Base-by-base conservation (phyloP, 2,888 invertebrate genomes). In the Podabrus alpinus region DNA sequence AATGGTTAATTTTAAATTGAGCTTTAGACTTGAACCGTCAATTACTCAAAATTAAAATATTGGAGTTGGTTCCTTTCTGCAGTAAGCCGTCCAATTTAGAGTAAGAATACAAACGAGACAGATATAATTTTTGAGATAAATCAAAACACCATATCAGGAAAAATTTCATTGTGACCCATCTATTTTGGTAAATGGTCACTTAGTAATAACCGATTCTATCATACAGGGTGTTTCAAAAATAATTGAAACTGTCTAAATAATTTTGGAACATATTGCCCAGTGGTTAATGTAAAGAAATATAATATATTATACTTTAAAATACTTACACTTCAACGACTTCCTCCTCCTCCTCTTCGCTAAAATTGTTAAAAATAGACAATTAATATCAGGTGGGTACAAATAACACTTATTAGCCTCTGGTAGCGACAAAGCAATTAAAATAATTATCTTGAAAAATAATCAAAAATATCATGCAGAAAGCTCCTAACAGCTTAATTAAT, bases 301-400 rank as follows among this genome's bases (percentile, higher is more conserved):
- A 79, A 77, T 76, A 64, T 64, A 64, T 25, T 19, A 64, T n/a
- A n/a, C 19, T 10, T 17, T 62, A 73, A 72, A 76, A 86, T 83
- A 93, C 93, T 93, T 92, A 94, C 94, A 91, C 91, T 88, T 91
- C 91, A 85, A 89, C 90, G 86, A 93, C 93, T 92, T 93, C 93
- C 89, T 92, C 92, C 90, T 92, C 92, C 92, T 93, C 94, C 90
- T 94, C 94, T 88, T 90, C 91, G 87, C 91, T 88, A 83, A 82
- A 87, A 77, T 72, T 45, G 21, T 64, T 64, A 64, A 64, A 17
- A 64, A 64, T 19, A 45, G 59, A 76, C 61, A 68, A 76, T 69
- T 66, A 71, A 71, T 64, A 69, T 60, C 61, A 45, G 24, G 17
- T 45, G n/a, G 59, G 24, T 17, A 70, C 68, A 71, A 15, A 29